These are phyloP conservation scores for Glaucomys volans DNA, from an alignment of 2,113 vertebrate species.

Conservation along the genomic window DNA sequence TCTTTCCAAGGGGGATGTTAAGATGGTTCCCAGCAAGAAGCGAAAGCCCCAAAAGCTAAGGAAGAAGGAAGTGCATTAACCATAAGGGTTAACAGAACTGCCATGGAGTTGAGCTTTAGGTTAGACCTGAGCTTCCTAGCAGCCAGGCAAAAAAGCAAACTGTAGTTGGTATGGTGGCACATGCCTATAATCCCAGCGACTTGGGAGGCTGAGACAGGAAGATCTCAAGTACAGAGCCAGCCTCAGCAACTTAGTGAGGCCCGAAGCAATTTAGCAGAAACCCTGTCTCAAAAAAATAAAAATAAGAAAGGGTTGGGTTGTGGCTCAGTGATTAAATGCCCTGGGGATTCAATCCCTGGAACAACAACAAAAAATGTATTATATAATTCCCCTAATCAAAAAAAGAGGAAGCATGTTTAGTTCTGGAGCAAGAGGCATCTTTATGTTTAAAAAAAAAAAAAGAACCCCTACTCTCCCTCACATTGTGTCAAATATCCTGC, in stretches of 20 bases:
- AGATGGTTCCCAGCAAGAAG: not conserved
- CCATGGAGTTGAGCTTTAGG: not conserved
- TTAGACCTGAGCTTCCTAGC: not conserved
- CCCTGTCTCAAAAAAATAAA: too few relatives aligned
- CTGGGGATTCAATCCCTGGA: too few relatives aligned
- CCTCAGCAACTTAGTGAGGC: too few relatives aligned
- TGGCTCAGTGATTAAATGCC: too few relatives aligned
- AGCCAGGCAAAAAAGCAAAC: constrained; percentile 1
- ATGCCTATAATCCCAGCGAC: too few relatives aligned
- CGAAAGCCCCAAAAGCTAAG: not conserved
- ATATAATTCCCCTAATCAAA: not conserved
- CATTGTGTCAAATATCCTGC: not conserved
- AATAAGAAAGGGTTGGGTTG: too few relatives aligned
- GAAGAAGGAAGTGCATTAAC: not conserved
- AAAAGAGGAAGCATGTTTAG: not conserved
- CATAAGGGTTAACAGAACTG: not conserved
- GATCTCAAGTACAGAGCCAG: too few relatives aligned
- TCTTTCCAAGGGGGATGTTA: constrained; percentile 16
- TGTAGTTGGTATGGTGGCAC: too few relatives aligned
- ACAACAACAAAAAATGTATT: not conserved
- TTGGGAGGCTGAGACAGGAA: too few relatives aligned
- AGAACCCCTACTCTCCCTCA: not conserved
- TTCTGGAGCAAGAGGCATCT: not conserved
- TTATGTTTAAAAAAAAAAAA: not conserved
- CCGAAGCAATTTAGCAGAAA: too few relatives aligned